Base-by-base conservation (phyloP, 2,113 vertebrate genomes). In the Amazona guildingii region DNA sequence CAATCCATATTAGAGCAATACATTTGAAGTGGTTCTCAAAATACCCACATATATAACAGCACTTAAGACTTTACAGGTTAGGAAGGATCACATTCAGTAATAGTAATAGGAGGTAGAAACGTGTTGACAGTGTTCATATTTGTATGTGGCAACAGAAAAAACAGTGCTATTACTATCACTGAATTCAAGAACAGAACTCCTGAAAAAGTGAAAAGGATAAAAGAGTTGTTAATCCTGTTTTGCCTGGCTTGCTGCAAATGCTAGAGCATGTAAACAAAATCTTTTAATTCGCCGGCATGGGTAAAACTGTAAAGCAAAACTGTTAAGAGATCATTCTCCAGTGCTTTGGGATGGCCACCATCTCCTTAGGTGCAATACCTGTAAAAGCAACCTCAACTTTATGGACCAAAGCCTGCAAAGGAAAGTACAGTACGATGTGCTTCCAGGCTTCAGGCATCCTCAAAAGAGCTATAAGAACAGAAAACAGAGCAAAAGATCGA, bases 121-220 rank as follows among this genome's bases (percentile, higher is more conserved):
- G 31, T 94, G 92, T 92, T 51, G 74, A 91, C 88, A 92, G 88
- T 88, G 92, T 72, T 96, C 86, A 3, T 94, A 51, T 93, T 91
- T 88, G 97, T 97, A 93, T 13, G 86, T 93, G n/a, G 80, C 77
- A 92, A 67, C 28, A 81, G 33, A 66, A 74, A 85, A 85, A 88
- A 86, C n/a, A 85, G 18, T 69, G 83, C 97, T 97, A 97, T 94
- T 89, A 95, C 98, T 98, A 98, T 91, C 97, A 97, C 98, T 98
- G 97, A 98, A 94, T 96, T 97, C 97, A 98, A 97, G 94, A 90
- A 96, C 87, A 96, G 96, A 92, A 88, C 82, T 90, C 98, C 98
- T 98, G 98, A 70, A 95, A 97, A 98, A 93, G 95, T 31, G 94
- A 97, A 96, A 95, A 90, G 90, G 79, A 92, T 55, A 73, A 94